phyloP scores from a whole-genome alignment of 2,888 invertebrate genomes.

The Chalcosyrphus nemorum region DNA sequence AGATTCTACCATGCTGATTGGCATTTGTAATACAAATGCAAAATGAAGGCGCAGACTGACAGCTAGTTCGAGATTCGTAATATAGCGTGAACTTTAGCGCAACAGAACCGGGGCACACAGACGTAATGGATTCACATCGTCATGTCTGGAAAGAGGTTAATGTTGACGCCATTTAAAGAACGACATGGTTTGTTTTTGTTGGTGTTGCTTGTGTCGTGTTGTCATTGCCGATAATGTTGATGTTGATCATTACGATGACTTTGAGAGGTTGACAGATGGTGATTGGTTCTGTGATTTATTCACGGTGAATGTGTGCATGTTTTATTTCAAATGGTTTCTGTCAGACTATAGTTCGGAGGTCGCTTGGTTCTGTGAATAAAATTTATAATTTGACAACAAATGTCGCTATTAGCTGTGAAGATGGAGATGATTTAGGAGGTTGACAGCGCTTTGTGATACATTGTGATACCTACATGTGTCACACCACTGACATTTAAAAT shows the following conservation, averaged over 20 bases:
- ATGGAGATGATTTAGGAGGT: background rate
- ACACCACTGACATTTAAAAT: too few species aligned
- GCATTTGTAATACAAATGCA: conserved; percentile 21
- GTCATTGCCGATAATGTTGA: background rate
- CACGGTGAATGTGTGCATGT: background rate
- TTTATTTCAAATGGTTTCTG: background rate
- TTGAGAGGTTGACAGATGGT: background rate
- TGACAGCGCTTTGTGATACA: too few species aligned
- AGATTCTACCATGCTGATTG: conserved; percentile 42
- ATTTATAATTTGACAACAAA: background rate
- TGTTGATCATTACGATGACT: background rate
- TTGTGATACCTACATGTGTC: too few species aligned
- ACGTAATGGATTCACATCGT: conserved; percentile 17
- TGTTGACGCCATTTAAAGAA: conserved; percentile 52
- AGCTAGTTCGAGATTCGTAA: background rate
- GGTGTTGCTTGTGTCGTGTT: background rate
- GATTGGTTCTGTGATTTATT: background rate
- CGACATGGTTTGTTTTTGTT: background rate
- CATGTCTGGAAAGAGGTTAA: conserved; percentile 55
- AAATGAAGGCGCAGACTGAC: conserved; percentile 5
- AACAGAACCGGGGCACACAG: conserved; percentile 23
- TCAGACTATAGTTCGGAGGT: background rate
- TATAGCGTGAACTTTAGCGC: conserved; percentile 41
- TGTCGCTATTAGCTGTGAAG: background rate
- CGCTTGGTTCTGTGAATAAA: background rate